Conservation (phyloP, 2,888 invertebrate species). For the Clitarchus hookeri region DNA sequence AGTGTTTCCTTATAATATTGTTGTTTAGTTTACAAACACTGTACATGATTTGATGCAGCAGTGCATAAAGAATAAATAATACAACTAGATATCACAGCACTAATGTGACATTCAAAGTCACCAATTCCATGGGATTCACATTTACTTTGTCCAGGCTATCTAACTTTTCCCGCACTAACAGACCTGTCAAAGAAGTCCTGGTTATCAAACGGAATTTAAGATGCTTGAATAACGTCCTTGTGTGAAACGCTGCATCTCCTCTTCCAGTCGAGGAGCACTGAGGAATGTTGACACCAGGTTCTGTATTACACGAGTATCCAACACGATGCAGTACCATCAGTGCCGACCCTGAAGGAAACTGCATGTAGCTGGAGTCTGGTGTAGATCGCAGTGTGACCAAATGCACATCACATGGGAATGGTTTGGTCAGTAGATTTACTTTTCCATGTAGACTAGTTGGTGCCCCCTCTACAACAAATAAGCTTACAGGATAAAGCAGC, state of each 20-base stretch:
- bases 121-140: slow-evolving; percentile 66
- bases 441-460: slow-evolving; percentile 37
- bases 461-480: slow-evolving; percentile 72
- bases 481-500: slow-evolving; percentile 78
- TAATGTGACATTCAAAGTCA: slow-evolving; percentile 63
- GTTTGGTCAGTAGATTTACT: slow-evolving; percentile 52
- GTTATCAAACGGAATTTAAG: slow-evolving; percentile 55
- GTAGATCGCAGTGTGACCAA: slow-evolving; percentile 79
- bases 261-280: slow-evolving; percentile 42
- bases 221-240: slow-evolving; percentile 54
- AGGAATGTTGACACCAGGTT: slow-evolving; percentile 49
- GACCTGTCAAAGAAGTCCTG: slow-evolving; percentile 66
- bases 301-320: slow-evolving; percentile 71
- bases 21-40: background rate
- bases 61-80: slow-evolving; percentile 2
- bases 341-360: slow-evolving; percentile 76
- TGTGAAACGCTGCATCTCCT: slow-evolving; percentile 46
- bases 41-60: background rate
- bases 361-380: slow-evolving; percentile 74
- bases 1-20: background rate
- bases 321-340: slow-evolving; percentile 79
- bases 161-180: slow-evolving; percentile 56
- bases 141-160: slow-evolving; percentile 49
- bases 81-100: slow-evolving; percentile 41
- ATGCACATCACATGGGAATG: slow-evolving; percentile 78